These are phyloP conservation scores for Nasonia giraulti DNA, from an alignment of 1,140 invertebrate species.

Conservation along the genomic window DNA sequence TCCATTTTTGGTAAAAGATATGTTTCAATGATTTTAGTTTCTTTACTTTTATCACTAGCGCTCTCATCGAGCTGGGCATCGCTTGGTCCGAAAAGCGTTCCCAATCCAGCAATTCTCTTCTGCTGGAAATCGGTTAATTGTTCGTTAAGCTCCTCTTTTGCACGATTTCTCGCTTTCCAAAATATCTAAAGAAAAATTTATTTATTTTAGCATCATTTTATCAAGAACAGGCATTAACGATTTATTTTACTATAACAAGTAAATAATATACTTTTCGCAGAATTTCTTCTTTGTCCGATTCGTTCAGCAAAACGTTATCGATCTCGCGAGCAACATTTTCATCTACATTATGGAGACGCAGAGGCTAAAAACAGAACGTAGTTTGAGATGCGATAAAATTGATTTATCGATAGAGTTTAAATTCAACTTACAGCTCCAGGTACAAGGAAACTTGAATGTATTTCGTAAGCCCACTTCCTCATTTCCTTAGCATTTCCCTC, in stretches of 20 bases:
- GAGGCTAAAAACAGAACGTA: constrained; percentile 78
- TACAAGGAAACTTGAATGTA: constrained; percentile 96
- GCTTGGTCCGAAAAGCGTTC: constrained; percentile 91
- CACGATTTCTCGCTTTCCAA: constrained; percentile 87
- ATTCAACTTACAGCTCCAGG: constrained; percentile 83
- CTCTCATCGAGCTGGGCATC: constrained; percentile 87
- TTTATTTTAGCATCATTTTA: constrained; percentile 23
- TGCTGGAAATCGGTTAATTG: constrained; percentile 93
- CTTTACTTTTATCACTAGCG: constrained; percentile 86
- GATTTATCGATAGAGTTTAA: constrained; percentile 35
- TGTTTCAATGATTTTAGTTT: constrained; percentile 84
- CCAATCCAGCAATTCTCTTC: constrained; percentile 92
- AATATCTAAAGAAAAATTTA: constrained; percentile 78
- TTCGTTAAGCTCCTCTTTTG: constrained; percentile 90
- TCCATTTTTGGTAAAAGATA: constrained; percentile 84
- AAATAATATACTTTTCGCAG: constrained; percentile 81
- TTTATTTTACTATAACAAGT: constrained; percentile 35
- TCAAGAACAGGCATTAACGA: constrained; percentile 34
- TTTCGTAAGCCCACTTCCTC: constrained; percentile 98
- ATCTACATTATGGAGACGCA: constrained; percentile 88
- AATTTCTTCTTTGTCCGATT: constrained; percentile 91
- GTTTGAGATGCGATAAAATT: constrained; percentile 53
- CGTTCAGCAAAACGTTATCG: constrained; percentile 87
- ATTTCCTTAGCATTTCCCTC: constrained; percentile 91
- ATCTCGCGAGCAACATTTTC: constrained; percentile 92